These are phyloP conservation scores for Scaptomyza graminum DNA, from an alignment of 1,140 invertebrate genomes.

Conservation along the genomic window DNA sequence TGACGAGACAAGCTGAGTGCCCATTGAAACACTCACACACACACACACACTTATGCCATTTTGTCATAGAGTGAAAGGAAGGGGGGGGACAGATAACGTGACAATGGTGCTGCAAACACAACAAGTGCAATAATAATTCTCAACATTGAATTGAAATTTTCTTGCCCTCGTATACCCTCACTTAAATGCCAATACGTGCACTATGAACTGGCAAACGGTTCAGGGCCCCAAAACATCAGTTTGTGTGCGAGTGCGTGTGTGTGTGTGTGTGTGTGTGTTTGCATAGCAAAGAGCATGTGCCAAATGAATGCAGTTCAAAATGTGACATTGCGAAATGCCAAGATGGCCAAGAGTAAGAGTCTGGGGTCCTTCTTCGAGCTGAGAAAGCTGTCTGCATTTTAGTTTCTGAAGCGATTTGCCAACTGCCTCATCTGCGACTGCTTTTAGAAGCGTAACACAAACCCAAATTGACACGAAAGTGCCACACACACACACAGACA, in stretches of 20 bases:
- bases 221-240: slow-evolving; percentile 1
- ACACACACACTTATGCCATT: slow-evolving; percentile 4
- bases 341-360: neutral
- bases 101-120: slow-evolving; percentile 46
- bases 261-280: slow-evolving; percentile 28
- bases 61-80: neutral
- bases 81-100: slow-evolving; percentile 18
- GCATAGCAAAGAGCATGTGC: slow-evolving; percentile 56
- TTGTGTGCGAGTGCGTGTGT: no score
- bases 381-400: slow-evolving; percentile 47
- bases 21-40: slow-evolving; percentile 11
- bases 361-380: no score
- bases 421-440: slow-evolving; percentile 61
- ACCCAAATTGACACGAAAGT: slow-evolving; percentile 71
- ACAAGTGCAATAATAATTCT: slow-evolving; percentile 77
- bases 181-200: slow-evolving; percentile 59
- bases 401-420: slow-evolving; percentile 71
- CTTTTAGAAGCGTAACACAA: slow-evolving; percentile 70
- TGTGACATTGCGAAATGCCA: slow-evolving; percentile 60
- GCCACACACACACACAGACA: neutral
- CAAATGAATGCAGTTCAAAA: slow-evolving; percentile 70
- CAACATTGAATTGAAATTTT: slow-evolving; percentile 73
- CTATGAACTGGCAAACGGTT: slow-evolving; percentile 43
- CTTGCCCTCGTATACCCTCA: slow-evolving; percentile 11
- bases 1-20: slow-evolving; percentile 55